Evolutionary conservation across 2,797 vertebrate genomes (phyloP), one percentile per base, ranked within the genome.

Genomic region (Microctenopoma steveboyesi): DNA sequence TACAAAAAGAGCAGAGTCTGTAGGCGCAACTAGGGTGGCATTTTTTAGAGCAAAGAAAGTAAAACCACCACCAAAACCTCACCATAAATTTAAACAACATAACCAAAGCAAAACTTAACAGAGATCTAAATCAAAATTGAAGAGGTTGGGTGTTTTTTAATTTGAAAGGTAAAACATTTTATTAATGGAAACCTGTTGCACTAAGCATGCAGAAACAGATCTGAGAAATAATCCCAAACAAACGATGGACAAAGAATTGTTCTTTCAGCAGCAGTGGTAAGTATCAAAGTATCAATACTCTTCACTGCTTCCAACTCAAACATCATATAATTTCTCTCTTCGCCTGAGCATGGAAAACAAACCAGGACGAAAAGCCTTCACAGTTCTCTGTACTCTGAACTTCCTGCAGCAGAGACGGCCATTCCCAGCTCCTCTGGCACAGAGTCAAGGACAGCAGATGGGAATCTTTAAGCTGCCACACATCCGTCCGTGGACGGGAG

Each of bases 361-460:
- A 72, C 33, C 57, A 65, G 67, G 59, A 79, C 65, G 62, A 62
- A 51, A 72, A 76, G 68, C 46, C 72, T 77, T 54, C 60, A 79
- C 62, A 72, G 74, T 71, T 75, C 72, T 43, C 68, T 28, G 30
- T 12, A 55, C 77, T 88, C 66, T 25, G 30, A 11, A 57, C 77
- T 88, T 88, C 79, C 81, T 88, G 71, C 57, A 37, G 74, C 59
- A 40, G 62, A 69, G 54, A 57, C 56, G 13, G 43, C 66, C 68
- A 58, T 78, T 84, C 79, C 74, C 74, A 53, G 74, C 86, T 86
- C 50, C 66, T 81, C 84, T 93, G 91, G 90, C 91, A 78, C 60
- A 1, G 4, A 88, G 69, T 91, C 91, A 91, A 92, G 85, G 82
- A 84, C 74, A 64, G 80, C 92, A 94, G 92, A 94, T 94, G 92